A percentile compares a stretch with the other conserved stretches of the same genome.
These are phyloP conservation scores for Atherinosoma microstoma DNA, from an alignment of 2,797 vertebrate genomes.

Conservation along the genomic window DNA sequence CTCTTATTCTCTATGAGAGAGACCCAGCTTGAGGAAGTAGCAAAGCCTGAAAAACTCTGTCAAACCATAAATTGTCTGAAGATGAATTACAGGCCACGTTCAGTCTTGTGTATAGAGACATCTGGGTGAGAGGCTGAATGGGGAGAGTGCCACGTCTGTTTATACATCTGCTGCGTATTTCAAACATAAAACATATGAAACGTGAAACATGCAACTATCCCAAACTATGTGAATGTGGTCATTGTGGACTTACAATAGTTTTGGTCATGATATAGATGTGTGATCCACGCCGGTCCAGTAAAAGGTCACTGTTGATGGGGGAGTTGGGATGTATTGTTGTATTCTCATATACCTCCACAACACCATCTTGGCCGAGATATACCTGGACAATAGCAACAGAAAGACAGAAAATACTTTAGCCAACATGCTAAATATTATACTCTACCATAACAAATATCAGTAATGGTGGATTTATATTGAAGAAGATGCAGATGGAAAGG, in stretches of 20 bases:
- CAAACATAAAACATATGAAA: conserved; percentile 8
- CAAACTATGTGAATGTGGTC: background rate
- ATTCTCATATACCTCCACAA: conserved; percentile 83
- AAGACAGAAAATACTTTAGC: conserved; percentile 15
- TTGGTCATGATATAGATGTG: conserved; percentile 94
- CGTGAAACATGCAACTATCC: background rate
- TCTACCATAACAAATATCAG: background rate
- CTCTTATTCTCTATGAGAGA: conserved; percentile 42
- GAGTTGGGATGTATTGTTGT: conserved; percentile 85
- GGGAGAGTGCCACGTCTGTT: conserved; percentile 26
- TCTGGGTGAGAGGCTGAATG: conserved; percentile 60
- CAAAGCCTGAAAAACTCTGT: conserved; percentile 57
- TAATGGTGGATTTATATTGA: background rate
- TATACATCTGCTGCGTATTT: conserved; percentile 37
- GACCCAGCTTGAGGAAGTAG: conserved; percentile 74
- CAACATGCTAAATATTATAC: background rate
- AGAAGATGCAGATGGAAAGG: background rate
- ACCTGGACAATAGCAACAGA: conserved; percentile 81
- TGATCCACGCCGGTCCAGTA: conserved; percentile 87
- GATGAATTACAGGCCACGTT: conserved; percentile 49
- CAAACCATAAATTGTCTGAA: conserved; percentile 59
- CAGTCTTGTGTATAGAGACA: conserved; percentile 58
- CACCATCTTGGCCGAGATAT: conserved; percentile 85
- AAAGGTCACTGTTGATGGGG: conserved; percentile 88
- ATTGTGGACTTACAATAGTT: conserved; percentile 81